Evolutionary conservation across 2,888 invertebrate genomes (phyloP).

Genomic region (Odontocolon sp.): DNA sequence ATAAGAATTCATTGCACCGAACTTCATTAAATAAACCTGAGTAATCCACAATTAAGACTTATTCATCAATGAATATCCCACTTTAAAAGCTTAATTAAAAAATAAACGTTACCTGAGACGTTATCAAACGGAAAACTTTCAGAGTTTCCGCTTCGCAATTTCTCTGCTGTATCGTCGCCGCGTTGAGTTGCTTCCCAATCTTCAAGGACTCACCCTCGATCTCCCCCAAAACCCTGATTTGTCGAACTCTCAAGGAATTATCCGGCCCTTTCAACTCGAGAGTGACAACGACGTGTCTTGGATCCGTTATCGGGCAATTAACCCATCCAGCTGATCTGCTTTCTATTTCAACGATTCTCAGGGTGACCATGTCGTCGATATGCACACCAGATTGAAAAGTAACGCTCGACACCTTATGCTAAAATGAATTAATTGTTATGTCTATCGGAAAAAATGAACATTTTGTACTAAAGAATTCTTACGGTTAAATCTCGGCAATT

Average conservation of each 20-base stretch:
- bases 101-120: slow-evolving; percentile 89
- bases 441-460: not conserved
- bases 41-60: too few relatives aligned
- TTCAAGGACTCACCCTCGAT: slow-evolving; percentile 83
- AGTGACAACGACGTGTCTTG: slow-evolving; percentile 85
- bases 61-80: too few relatives aligned
- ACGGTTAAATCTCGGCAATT: slow-evolving; percentile 96
- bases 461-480: slow-evolving; percentile 71
- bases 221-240: slow-evolving; percentile 87
- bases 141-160: slow-evolving; percentile 96
- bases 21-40: too few relatives aligned
- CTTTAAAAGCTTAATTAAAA: too few relatives aligned
- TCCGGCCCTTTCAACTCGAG: slow-evolving; percentile 96
- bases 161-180: slow-evolving; percentile 88
- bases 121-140: slow-evolving; percentile 94
- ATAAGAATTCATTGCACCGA: too few relatives aligned
- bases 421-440: slow-evolving; percentile 72
- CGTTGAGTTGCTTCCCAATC: slow-evolving; percentile 82
- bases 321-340: slow-evolving; percentile 94
- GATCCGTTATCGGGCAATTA: slow-evolving; percentile 88
- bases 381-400: slow-evolving; percentile 93
- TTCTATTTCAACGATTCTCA: slow-evolving; percentile 93
- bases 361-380: slow-evolving; percentile 89
- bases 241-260: slow-evolving; percentile 93
- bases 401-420: slow-evolving; percentile 94